phyloP scores from a whole-genome alignment of 2,888 invertebrate genomes.

The Sminthurides aquaticus region DNA sequence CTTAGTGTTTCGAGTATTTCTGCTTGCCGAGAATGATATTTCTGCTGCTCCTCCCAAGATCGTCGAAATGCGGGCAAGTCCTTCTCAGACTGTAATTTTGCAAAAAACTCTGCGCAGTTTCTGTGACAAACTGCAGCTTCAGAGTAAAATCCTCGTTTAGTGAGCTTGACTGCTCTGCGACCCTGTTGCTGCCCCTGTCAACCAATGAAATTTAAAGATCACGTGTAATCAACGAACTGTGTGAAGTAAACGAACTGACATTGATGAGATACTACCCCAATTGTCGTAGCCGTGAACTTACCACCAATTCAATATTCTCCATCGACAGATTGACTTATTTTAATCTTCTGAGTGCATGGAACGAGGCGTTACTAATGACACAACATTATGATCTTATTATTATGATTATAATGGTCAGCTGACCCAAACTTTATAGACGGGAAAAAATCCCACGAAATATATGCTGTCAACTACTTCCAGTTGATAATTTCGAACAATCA shows the following conservation, averaged over 20 bases:
- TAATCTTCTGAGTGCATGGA: no score
- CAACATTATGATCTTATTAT: no score
- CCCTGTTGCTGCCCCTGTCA: conserved; percentile 38
- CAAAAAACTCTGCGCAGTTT: conserved; percentile 32
- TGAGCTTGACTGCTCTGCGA: conserved; percentile 33
- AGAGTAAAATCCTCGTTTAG: conserved; percentile 30
- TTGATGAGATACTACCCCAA: no score
- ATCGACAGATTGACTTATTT: conserved; percentile 17
- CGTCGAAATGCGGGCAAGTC: conserved; percentile 29
- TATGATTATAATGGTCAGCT: no score
- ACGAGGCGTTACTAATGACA: no score
- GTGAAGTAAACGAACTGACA: no score
- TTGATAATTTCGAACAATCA: no score
- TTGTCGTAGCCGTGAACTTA: no score
- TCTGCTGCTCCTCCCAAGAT: conserved; percentile 35
- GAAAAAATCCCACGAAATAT: no score
- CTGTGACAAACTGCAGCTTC: conserved; percentile 26
- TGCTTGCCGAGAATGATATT: conserved; percentile 39
- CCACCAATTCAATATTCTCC: conserved; percentile 35
- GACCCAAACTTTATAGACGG: no score
- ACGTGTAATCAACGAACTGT: neutral
- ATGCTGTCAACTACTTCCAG: no score
- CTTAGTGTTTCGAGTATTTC: conserved; percentile 14
- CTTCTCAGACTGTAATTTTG: conserved; percentile 29
- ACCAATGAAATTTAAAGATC: neutral